Conservation (phyloP, 2,888 invertebrate species). For the Hylaea fasciaria region DNA sequence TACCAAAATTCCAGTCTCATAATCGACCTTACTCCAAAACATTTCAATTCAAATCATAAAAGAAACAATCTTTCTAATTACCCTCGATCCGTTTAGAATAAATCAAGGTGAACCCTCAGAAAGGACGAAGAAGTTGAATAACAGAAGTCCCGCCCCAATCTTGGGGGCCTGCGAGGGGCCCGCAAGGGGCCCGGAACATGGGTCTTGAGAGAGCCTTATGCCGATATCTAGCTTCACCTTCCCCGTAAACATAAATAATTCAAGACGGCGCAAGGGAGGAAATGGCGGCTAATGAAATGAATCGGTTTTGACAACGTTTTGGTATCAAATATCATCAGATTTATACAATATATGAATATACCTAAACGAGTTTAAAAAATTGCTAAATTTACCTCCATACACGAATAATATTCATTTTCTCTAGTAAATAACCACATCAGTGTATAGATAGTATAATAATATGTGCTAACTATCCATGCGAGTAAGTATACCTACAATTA, state of each 20-base stretch:
- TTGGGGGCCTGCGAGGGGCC: conserved; percentile 43
- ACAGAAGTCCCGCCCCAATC: conserved; percentile 49
- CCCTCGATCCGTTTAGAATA: conserved; percentile 38
- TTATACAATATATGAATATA: too few species aligned
- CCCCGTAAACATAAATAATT: conserved; percentile 29
- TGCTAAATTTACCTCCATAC: too few species aligned
- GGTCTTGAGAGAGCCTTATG: conserved; percentile 3
- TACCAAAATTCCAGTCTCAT: too few species aligned
- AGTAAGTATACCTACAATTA: too few species aligned
- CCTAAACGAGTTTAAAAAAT: too few species aligned
- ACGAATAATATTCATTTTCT: too few species aligned
- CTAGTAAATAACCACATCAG: too few species aligned
- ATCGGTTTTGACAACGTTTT: background rate
- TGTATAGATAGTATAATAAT: too few species aligned
- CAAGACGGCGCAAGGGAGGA: conserved; percentile 12
- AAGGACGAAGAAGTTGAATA: conserved; percentile 51
- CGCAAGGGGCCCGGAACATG: conserved; percentile 8
- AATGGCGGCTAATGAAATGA: conserved; percentile 7
- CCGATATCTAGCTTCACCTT: conserved; percentile 18
- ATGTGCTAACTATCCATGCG: too few species aligned
- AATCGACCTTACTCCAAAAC: too few species aligned
- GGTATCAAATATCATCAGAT: background rate
- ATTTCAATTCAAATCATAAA: background rate
- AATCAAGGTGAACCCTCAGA: conserved; percentile 32
- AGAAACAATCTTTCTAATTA: conserved; percentile 30